Conservation (phyloP, 2,113 vertebrate genomes). For the Papio anubis region DNA sequence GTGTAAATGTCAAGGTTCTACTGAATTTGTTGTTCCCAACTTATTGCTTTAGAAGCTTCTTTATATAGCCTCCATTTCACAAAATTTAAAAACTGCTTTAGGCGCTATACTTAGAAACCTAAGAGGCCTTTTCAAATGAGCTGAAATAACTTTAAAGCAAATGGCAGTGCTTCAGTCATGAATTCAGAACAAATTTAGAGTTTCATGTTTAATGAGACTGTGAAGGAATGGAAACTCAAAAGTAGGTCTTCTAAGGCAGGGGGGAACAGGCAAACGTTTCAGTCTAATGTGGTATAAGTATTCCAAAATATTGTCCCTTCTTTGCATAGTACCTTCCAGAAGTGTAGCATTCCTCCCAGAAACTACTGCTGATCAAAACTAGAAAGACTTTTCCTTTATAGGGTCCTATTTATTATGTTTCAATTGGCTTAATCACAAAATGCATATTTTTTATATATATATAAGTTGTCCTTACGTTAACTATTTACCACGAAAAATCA, state of each 20-base stretch:
- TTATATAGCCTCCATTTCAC: conserved; percentile 31
- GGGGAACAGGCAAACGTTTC: neutral
- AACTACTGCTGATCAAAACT: neutral
- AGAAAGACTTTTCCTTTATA: neutral
- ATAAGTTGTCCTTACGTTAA: neutral
- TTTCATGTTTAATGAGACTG: conserved; percentile 53
- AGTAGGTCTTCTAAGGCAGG: conserved; percentile 37
- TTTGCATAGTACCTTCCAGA: neutral
- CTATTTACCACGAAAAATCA: neutral
- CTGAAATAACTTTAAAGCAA: conserved; percentile 65
- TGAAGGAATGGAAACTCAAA: conserved; percentile 16
- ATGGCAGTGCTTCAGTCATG: conserved; percentile 46
- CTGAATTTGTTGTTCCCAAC: conserved; percentile 11
- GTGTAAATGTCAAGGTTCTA: conserved; percentile 41
- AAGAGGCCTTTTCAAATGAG: conserved; percentile 44
- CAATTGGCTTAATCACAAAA: neutral
- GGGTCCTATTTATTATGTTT: neutral
- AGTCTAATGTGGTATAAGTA: neutral
- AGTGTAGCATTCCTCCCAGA: neutral
- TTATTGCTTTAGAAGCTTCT: conserved; percentile 31
- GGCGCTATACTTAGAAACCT: conserved; percentile 52
- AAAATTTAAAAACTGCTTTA: conserved; percentile 42
- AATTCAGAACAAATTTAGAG: conserved; percentile 62
- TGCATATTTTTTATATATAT: too few species aligned
- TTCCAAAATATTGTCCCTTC: neutral